Conservation (phyloP, 2,113 vertebrate genomes). For the Siphamia tubifer region DNA sequence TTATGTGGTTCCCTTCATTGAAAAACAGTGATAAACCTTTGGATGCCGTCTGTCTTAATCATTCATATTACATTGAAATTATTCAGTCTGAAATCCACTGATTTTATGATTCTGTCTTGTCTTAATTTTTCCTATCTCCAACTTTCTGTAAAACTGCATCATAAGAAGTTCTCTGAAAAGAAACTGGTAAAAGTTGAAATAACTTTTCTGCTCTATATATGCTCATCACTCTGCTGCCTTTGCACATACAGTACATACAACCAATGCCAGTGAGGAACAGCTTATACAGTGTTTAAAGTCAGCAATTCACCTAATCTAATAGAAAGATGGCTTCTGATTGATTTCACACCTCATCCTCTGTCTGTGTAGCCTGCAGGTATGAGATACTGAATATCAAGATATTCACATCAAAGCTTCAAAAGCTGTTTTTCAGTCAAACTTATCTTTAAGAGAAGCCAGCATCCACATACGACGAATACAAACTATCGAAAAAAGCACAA, state of each 20-base stretch:
- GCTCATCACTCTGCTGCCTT: not conserved
- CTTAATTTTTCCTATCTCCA: not conserved
- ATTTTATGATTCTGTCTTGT: not conserved
- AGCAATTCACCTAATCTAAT: not conserved
- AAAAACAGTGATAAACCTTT: not conserved
- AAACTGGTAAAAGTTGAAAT: too few species aligned
- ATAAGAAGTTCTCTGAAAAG: not conserved
- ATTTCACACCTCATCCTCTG: constrained; percentile 1
- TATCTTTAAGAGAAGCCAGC: constrained; percentile 5
- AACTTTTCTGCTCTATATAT: not conserved
- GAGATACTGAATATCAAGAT: constrained; percentile 19
- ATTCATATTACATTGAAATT: not conserved
- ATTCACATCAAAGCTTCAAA: not conserved
- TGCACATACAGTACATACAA: not conserved
- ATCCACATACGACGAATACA: not conserved
- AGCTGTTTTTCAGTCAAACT: not conserved
- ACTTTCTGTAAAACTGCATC: not conserved
- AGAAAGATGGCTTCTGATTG: not conserved
- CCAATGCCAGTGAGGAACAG: not conserved
- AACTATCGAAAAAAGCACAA: not conserved
- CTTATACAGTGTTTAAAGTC: not conserved
- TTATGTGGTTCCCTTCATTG: not conserved
- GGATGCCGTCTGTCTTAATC: not conserved
- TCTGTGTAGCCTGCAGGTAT: constrained; percentile 17
- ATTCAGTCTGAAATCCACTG: too few species aligned